Percentiles rank a stretch among this genome's conserved stretches.
These are phyloP conservation scores for Asobara japonica DNA, from an alignment of 1,140 invertebrate species.

Conservation along the genomic window DNA sequence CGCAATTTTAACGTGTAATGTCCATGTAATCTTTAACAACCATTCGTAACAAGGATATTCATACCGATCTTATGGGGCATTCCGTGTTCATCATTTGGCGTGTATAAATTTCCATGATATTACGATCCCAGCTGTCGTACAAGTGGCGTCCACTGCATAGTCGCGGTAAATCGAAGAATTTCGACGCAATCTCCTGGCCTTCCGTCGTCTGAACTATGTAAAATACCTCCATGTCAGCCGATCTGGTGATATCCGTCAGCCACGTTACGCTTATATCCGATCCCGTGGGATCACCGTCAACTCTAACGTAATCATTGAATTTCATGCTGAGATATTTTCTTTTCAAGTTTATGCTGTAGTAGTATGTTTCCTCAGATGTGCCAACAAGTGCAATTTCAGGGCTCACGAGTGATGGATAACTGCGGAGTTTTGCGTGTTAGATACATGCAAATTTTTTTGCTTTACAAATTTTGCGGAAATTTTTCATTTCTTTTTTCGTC, in stretches of 20 bases:
- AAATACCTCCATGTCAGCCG: constrained; percentile 21
- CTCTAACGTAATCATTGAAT: constrained; percentile 26
- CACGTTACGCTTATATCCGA: constrained; percentile 22
- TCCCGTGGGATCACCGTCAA: constrained; percentile 24
- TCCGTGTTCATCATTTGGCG: constrained; percentile 20
- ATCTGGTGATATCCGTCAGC: constrained; percentile 18
- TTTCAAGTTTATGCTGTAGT: constrained; percentile 18
- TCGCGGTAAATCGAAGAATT: constrained; percentile 18
- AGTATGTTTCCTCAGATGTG: background rate
- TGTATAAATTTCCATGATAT: constrained; percentile 32
- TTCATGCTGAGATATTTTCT: constrained; percentile 27
- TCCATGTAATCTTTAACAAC: too few species aligned
- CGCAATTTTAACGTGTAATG: too few species aligned
- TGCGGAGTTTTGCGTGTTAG: too few species aligned
- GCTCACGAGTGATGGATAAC: background rate
- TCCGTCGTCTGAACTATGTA: constrained; percentile 22
- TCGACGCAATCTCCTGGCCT: constrained; percentile 27
- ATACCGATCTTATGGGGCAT: constrained; percentile 26
- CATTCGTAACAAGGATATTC: too few species aligned
- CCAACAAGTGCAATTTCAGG: background rate
- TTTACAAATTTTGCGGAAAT: too few species aligned
- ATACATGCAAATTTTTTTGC: too few species aligned
- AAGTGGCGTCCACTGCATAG: constrained; percentile 12
- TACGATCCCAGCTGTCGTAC: constrained; percentile 25
- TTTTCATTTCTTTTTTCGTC: too few species aligned